Base-by-base conservation (phyloP, 2,888 invertebrate species). In the Drosophila robusta region DNA sequence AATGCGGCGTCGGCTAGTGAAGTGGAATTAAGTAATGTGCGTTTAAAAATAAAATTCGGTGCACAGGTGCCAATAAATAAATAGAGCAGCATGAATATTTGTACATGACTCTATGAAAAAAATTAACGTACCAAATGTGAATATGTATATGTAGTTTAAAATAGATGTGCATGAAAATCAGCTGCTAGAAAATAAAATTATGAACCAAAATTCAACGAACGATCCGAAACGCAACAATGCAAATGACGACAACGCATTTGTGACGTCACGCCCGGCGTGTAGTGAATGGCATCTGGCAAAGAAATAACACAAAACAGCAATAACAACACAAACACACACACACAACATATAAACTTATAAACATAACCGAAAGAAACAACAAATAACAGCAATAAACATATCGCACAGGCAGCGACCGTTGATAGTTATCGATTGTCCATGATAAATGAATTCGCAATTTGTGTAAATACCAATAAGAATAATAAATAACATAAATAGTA, bases 191-290 rank as follows among this genome's bases (percentile, higher is more conserved):
- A 47, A 44, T 18, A 46, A 56, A 56, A 29, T 8, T 52, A 38
- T n/a, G 26, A 57, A 62, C 38, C 16, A 16, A 45, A 70, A 44
- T 55, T 18, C 26, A 69, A 47, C 60, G 32, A 50, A 18, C 44
- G 32, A 77, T 47, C 16, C 56, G 70, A 55, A 70, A 57, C 69
- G 62, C 52, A 78, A 70, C 72, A 77, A 62, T 64, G 66, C 66
- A 79, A 57, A 55, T 67, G 65, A 67, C 75, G 69, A 62, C 32
- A 57, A 34, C 29, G 39, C 49, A 39, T 52, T 54, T 46, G 72
- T 88, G 89, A 84, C 89, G 87, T 83, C 86, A 87, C 71, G 61
- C n/a, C 80, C 67, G 79, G 79, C 65, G 46, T 64, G 52, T 61
- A 61, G 61, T 42, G 44, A 45, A 57, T 57, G 66, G 75, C 87